Base-by-base conservation (phyloP, 92 coral and sea anemone species). In the Bergia puertoricense region DNA sequence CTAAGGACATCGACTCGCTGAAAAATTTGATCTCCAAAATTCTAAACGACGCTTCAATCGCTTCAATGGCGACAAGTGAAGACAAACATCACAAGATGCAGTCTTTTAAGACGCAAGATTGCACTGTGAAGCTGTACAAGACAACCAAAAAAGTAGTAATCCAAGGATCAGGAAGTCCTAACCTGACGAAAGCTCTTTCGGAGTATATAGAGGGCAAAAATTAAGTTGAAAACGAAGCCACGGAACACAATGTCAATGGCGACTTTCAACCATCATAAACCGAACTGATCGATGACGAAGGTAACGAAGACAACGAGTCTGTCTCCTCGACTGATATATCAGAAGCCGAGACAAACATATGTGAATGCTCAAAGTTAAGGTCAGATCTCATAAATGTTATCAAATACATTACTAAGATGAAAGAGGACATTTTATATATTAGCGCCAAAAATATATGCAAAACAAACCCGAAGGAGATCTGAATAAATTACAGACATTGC, bases 51-150 rank as follows among this genome's bases (percentile, higher is more conserved):
- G 39, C 85, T 30, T 81, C 85, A 67, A 56, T 81, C 45, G 45
- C 44, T 39, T 57, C 73, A 8, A 13, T 18, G 43, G 74, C 43
- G 22, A 73, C 56, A 30, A 82, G 51, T 37, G 76, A 82, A 82
- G 77, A 82, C 54, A 82, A 82, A 44, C 86, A 66, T 62, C 86
- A 82, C 86, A 67, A 82, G 0, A 82, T 82, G 86, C 77, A 40
- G 48, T 82, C 77, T 36, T 59, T 82, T 37, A 82, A 67, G 39
- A 67, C 76, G 51, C 77, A 82, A 14, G 86, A 82, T 40, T 82
- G 57, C 36, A 37, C 86, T 66, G 86, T 82, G 4, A 82, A 82
- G 86, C 51, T 82, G 74, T 67, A 65, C 74, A 62, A 14, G 76
- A 51, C 86, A 72, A 82, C 86, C 37, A 36, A 9, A 22, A 82